Conservation (phyloP, 2,797 vertebrate species). For the Coluber constrictor region DNA sequence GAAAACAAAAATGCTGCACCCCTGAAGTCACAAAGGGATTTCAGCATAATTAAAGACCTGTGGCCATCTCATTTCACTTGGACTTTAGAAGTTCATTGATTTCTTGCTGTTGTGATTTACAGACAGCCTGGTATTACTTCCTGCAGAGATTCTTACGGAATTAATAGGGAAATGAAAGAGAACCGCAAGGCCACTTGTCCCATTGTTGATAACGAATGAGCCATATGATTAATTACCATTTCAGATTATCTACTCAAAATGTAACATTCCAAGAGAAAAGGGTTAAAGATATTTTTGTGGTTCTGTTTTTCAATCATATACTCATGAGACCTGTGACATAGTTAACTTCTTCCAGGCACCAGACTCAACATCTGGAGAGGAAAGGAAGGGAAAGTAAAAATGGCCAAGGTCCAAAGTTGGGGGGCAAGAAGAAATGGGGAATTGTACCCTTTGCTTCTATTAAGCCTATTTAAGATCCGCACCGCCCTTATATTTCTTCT, state of each 20-base stretch:
- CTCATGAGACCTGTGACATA: neutral
- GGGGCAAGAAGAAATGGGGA: neutral
- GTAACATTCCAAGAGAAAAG: neutral
- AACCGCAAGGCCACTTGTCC: neutral
- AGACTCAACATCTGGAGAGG: neutral
- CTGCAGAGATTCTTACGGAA: conserved; percentile 25
- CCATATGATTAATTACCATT: neutral
- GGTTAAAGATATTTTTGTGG: neutral
- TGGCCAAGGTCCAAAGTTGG: neutral
- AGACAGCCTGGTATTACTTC: conserved; percentile 30
- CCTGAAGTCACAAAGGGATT: neutral
- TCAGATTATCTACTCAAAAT: neutral
- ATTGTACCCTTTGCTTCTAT: neutral
- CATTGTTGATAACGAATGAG: neutral
- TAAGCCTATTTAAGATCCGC: neutral
- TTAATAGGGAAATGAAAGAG: conserved; percentile 11
- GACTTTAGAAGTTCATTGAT: conserved; percentile 47
- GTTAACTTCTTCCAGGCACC: neutral
- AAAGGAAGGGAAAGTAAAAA: neutral
- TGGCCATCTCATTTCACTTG: neutral
- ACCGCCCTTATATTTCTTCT: neutral
- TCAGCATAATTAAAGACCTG: neutral
- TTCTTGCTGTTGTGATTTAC: conserved; percentile 45
- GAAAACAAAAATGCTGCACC: neutral
- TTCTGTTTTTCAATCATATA: neutral